Percentiles rank a stretch among this genome's conserved stretches.
Conservation (phyloP, 2,888 invertebrate species). For the Cheilosia grossa region DNA sequence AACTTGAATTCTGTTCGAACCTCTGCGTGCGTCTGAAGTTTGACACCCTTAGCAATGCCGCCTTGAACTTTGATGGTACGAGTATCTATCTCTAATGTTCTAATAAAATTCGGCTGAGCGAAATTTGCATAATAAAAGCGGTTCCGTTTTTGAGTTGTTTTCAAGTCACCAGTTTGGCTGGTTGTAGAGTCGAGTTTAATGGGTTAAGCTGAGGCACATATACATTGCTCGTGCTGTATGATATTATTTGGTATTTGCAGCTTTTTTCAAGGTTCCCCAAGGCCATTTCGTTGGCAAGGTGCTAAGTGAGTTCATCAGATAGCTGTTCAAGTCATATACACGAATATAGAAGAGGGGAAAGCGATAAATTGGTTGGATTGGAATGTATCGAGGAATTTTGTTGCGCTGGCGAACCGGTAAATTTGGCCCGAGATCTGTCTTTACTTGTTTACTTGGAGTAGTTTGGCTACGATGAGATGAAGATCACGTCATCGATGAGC, state of each 20-base stretch:
- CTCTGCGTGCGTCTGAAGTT: slow-evolving; percentile 12
- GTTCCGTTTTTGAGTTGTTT: slow-evolving; percentile 19
- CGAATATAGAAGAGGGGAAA: neutral
- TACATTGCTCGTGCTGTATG: neutral
- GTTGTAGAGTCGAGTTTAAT: slow-evolving; percentile 31
- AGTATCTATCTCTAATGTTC: neutral
- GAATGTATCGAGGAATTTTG: slow-evolving; percentile 36
- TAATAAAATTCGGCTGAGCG: slow-evolving; percentile 13
- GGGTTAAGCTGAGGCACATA: slow-evolving; percentile 19
- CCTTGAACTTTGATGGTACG: slow-evolving; percentile 19
- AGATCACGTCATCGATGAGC: neutral
- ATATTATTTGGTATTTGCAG: slow-evolving; percentile 5
- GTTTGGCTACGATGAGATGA: neutral
- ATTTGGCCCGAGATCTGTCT: neutral
- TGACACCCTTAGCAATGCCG: slow-evolving; percentile 5
- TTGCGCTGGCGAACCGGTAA: slow-evolving; percentile 28
- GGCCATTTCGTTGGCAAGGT: slow-evolving; percentile 29
- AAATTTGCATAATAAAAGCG: slow-evolving; percentile 33
- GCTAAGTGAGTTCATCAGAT: slow-evolving; percentile 37
- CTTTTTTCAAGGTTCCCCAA: slow-evolving; percentile 22
- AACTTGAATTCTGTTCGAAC: neutral
- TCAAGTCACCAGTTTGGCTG: slow-evolving; percentile 19
- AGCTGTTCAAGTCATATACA: neutral
- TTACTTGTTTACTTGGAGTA: neutral
- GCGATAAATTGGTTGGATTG: neutral